Evolutionary conservation across 2,888 invertebrate genomes (phyloP).

Genomic region (Acronicta alni): DNA sequence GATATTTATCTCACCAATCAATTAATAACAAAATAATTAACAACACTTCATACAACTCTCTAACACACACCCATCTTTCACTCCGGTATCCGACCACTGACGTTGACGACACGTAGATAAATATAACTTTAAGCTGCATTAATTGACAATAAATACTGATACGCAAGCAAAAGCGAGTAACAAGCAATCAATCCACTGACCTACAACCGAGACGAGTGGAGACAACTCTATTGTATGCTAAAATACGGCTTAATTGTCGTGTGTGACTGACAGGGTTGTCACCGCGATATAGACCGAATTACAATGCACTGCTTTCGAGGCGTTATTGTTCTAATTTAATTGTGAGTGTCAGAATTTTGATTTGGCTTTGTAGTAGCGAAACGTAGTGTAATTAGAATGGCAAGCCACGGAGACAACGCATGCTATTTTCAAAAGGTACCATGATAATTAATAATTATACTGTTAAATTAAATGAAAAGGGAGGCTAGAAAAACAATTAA

Average conservation of each 20-base stretch:
- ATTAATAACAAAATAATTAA: slow-evolving; percentile 8
- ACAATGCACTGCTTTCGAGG: slow-evolving; percentile 4
- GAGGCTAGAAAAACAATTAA: too few relatives aligned
- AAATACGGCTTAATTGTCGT: slow-evolving; percentile 70
- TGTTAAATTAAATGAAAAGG: too few relatives aligned
- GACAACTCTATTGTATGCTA: slow-evolving; percentile 79
- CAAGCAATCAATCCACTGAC: slow-evolving; percentile 73
- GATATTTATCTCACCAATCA: slow-evolving; percentile 1
- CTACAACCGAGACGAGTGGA: slow-evolving; percentile 65
- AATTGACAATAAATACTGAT: slow-evolving; percentile 40
- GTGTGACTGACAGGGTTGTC: slow-evolving; percentile 50
- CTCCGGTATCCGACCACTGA: slow-evolving; percentile 21
- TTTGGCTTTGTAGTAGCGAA: slow-evolving; percentile 18
- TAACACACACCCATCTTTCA: slow-evolving; percentile 6
- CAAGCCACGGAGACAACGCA: not conserved
- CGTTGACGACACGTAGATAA: slow-evolving; percentile 12
- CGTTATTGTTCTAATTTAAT: slow-evolving; percentile 24
- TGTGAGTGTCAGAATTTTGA: slow-evolving; percentile 8
- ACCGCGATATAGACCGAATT: slow-evolving; percentile 15
- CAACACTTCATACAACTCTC: not conserved
- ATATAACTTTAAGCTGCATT: slow-evolving; percentile 29
- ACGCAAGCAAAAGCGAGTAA: slow-evolving; percentile 47
- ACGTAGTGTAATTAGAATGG: slow-evolving; percentile 12
- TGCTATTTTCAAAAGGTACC: not conserved
- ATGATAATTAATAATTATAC: too few relatives aligned